Evolutionary conservation across 1,140 invertebrate species (phyloP).

Genomic region (Nephotettix cincticeps): DNA sequence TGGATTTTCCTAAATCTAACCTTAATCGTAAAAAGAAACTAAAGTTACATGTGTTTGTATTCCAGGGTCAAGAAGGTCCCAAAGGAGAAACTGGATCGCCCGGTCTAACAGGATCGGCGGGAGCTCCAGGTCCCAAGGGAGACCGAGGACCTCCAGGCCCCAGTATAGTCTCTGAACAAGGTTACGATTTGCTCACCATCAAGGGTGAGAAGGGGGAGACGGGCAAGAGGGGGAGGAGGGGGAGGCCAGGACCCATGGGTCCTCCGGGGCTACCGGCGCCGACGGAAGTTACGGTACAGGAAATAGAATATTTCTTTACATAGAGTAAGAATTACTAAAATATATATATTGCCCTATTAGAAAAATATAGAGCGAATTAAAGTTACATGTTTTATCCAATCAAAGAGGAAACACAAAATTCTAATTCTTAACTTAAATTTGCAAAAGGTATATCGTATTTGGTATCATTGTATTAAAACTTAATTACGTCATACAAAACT

Average conservation of each 20-base stretch:
- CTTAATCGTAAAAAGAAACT: too few species aligned
- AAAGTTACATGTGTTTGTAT: conserved; percentile 53
- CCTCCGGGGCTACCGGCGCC: conserved; percentile 13
- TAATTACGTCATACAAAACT: too few species aligned
- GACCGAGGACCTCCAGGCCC: conserved; percentile 24
- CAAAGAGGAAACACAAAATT: too few species aligned
- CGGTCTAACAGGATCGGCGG: conserved; percentile 59
- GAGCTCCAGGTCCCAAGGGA: conserved; percentile 47
- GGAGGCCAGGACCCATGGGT: conserved; percentile 53
- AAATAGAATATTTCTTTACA: too few species aligned
- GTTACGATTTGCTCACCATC: conserved; percentile 23
- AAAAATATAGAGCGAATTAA: too few species aligned
- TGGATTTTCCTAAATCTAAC: too few species aligned
- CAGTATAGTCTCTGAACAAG: not conserved
- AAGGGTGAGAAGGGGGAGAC: conserved; percentile 59
- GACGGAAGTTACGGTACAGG: conserved; percentile 31
- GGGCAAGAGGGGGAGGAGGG: conserved; percentile 59
- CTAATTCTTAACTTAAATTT: too few species aligned
- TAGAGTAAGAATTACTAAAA: too few species aligned
- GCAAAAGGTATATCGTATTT: too few species aligned
- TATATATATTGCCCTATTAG: too few species aligned
- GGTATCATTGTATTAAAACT: too few species aligned
- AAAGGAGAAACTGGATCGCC: conserved; percentile 70
- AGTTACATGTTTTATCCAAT: too few species aligned
- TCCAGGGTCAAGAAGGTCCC: conserved; percentile 53